Conservation (phyloP, 2,113 vertebrate species). For the Melanerpes aurifrons region DNA sequence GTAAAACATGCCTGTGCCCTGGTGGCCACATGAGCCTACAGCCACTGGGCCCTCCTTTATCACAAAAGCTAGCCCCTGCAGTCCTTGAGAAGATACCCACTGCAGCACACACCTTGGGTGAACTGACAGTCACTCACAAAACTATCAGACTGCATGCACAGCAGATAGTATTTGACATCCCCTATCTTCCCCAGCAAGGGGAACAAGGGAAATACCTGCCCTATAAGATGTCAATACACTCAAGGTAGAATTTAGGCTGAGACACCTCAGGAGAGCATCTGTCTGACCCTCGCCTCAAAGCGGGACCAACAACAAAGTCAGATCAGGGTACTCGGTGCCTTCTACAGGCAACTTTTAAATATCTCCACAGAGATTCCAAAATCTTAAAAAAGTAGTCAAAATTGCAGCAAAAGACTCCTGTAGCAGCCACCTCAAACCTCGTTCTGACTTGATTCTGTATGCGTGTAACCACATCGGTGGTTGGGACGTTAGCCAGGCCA, state of each 20-base stretch:
- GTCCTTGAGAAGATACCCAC: background rate
- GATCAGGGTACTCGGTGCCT: background rate
- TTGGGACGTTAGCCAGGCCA: rapidly evolving
- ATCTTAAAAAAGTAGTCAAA: background rate
- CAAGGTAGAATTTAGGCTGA: background rate
- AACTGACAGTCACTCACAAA: background rate
- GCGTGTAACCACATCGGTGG: background rate
- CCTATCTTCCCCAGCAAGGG: too few species aligned
- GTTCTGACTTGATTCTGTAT: rapidly evolving
- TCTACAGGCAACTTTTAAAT: background rate
- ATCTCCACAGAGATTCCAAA: background rate
- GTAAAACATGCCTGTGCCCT: background rate
- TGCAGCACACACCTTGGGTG: background rate
- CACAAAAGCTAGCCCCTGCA: background rate
- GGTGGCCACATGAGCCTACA: background rate
- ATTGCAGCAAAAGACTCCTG: too few species aligned
- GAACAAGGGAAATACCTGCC: background rate
- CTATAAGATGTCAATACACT: background rate
- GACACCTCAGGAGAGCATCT: background rate
- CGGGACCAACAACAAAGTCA: background rate
- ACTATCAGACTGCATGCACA: background rate
- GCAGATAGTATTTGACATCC: background rate
- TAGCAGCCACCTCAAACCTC: background rate
- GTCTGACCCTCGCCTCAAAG: background rate
- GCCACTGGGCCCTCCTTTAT: background rate